Evolutionary conservation across 1,140 invertebrate genomes (phyloP), one percentile per base, ranked within the genome.

Genomic region (Drosophila neocordata): DNA sequence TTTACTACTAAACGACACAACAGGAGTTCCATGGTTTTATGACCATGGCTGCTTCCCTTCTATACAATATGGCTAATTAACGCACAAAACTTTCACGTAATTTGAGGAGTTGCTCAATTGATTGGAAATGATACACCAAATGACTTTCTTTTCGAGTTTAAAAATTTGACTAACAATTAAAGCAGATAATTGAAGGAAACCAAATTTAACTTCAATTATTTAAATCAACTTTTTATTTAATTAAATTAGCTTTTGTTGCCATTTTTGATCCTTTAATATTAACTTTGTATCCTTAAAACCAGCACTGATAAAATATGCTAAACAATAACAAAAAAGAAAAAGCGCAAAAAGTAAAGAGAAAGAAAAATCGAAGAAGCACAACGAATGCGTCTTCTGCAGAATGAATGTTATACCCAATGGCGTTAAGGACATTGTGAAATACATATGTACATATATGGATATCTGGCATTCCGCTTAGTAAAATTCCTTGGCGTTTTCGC

Each of bases 1-100:
- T 85, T 85, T 81, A 87, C 78, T 68, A 52, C 72, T 82, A 67
- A 74, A 67, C 67, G 52, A 51, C 82, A 20, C 81, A 69, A 62
- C 70, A 65, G 81, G 82, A 59, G 41, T 61, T 73, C 60, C 7
- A 41, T 34, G 31, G 60, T 20, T 48, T 77, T 66, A 76, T 83
- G 65, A 53, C 24, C 57, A 48, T 20, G 8, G 13, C 51, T 20
- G 37, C 18, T 27, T 48, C 31, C 27, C 8, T 53, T 61, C 9
- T 20, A 56, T 35, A 22, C 44, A 13, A 7, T 61, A 34, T 44
- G 64, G 34, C 9, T 38, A 68, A 75, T 75, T 48, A 27, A 37
- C 2, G 13, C 41, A 20, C 2, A 44, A n/a, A 38, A 27, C 60
- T 38, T 61, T 31, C 62, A 20, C 31, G 20, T 65, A 73, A 66